These are phyloP conservation scores for Callinectes sapidus DNA, from an alignment of 2,888 invertebrate species.

Conservation along the genomic window DNA sequence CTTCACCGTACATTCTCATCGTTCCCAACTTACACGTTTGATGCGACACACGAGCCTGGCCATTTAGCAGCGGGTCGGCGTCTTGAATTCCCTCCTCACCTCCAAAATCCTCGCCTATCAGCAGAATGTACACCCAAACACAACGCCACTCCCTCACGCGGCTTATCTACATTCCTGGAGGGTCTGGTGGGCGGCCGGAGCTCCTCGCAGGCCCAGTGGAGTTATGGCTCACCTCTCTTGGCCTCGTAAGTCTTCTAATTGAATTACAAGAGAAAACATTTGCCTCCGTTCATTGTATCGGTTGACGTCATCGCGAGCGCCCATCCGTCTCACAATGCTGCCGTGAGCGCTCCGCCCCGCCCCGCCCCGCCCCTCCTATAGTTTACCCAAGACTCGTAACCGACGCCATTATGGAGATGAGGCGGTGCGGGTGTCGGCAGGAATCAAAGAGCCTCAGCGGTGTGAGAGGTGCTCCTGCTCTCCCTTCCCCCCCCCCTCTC, in stretches of 20 bases:
- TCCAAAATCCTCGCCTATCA: slow-evolving; percentile 2
- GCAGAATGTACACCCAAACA: slow-evolving; percentile 19
- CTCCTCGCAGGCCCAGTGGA: background rate
- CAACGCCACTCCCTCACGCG: background rate
- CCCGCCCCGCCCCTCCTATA: slow-evolving; percentile 44
- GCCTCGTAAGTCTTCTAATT: slow-evolving; percentile 34
- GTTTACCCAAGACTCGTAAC: slow-evolving; percentile 35
- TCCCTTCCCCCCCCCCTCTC: background rate
- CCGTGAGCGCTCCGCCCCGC: slow-evolving; percentile 14
- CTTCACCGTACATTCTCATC: background rate
- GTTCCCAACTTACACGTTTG: background rate
- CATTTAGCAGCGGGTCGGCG: background rate
- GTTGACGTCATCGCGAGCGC: background rate
- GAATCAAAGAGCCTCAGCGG: slow-evolving; percentile 41
- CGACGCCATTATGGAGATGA: slow-evolving; percentile 48
- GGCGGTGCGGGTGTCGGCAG: slow-evolving; percentile 25
- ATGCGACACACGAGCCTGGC: background rate
- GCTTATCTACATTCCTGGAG: slow-evolving; percentile 21
- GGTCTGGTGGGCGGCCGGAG: background rate
- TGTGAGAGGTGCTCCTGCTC: slow-evolving; percentile 4
- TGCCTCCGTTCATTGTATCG: slow-evolving; percentile 46
- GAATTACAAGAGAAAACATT: slow-evolving; percentile 51
- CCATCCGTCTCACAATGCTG: slow-evolving; percentile 39
- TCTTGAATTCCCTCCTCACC: background rate
- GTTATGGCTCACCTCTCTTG: background rate